These are phyloP conservation scores for Neogobius melanostomus DNA, from an alignment of 2,113 vertebrate genomes.

Conservation along the genomic window DNA sequence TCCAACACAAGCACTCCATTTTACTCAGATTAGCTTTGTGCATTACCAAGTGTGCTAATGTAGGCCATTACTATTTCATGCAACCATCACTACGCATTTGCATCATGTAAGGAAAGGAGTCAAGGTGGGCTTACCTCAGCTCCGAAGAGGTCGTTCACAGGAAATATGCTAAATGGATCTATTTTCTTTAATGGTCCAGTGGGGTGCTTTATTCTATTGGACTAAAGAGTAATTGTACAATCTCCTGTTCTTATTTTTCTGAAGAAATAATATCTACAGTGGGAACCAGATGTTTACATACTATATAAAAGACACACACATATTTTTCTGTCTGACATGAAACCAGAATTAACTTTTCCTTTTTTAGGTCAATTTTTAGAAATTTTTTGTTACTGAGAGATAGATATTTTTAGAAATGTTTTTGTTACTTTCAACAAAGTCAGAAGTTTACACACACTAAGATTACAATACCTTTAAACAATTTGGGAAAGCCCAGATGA, in stretches of 20 bases:
- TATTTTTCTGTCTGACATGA: no score
- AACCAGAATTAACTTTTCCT: no score
- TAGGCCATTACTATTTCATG: conserved; percentile 65
- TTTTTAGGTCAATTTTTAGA: no score
- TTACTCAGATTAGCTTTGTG: conserved; percentile 60
- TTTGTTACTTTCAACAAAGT: no score
- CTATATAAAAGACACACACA: no score
- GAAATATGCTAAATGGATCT: not conserved
- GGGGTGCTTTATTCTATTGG: not conserved
- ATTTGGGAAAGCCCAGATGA: no score
- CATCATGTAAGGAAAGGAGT: conserved; percentile 37
- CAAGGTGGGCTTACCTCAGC: conserved; percentile 20
- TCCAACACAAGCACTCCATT: conserved; percentile 39
- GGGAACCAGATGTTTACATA: no score
- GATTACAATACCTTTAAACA: no score
- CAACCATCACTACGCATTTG: conserved; percentile 33
- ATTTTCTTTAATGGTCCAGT: not conserved
- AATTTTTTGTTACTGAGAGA: no score
- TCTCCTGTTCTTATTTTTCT: not conserved
- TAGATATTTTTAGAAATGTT: no score
- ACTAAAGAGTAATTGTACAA: not conserved
- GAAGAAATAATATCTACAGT: not conserved
- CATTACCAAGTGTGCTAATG: conserved; percentile 58
- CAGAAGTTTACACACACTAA: no score
- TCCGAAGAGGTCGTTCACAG: conserved; percentile 1